phyloP scores from a whole-genome alignment of 64 coral and sea anemone species.

The Stichodactyla mertensii region DNA sequence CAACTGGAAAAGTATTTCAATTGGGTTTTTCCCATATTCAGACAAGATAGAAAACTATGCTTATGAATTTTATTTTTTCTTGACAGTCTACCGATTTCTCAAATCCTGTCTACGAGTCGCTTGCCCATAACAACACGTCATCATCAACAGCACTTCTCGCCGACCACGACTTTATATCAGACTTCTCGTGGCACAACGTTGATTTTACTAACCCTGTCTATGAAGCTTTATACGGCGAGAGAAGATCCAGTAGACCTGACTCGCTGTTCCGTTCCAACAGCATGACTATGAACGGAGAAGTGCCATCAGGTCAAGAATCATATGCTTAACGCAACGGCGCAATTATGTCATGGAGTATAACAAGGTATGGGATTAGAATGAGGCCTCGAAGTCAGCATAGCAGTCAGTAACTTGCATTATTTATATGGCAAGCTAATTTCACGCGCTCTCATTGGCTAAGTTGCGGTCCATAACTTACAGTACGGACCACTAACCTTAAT shows the following conservation, averaged over 20 bases:
- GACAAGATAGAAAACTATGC: neutral
- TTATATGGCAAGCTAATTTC: too few relatives aligned
- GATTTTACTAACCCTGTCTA: slow-evolving; percentile 88
- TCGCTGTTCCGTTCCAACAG: slow-evolving; percentile 20
- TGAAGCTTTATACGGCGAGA: slow-evolving; percentile 53
- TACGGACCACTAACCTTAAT: too few relatives aligned
- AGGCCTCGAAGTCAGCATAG: too few relatives aligned
- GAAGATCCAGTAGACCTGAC: slow-evolving; percentile 35
- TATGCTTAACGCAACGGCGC: neutral
- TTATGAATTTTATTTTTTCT: slow-evolving; percentile 1
- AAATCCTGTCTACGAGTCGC: slow-evolving; percentile 67
- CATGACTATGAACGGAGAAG: slow-evolving; percentile 38
- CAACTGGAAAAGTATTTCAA: too few relatives aligned
- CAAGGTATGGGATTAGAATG: too few relatives aligned
- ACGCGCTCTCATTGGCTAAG: too few relatives aligned
- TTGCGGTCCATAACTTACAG: too few relatives aligned
- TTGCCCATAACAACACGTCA: slow-evolving; percentile 21
- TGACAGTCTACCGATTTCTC: slow-evolving; percentile 66
- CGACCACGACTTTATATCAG: slow-evolving; percentile 30
- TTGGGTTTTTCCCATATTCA: too few relatives aligned
- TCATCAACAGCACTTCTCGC: slow-evolving; percentile 30
- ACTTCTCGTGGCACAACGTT: slow-evolving; percentile 70
- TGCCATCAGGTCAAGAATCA: slow-evolving; percentile 23
- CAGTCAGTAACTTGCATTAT: too few relatives aligned
- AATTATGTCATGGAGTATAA: neutral